Evolutionary conservation across 2,888 invertebrate genomes (phyloP).

Genomic region (Slavum lentiscoides): DNA sequence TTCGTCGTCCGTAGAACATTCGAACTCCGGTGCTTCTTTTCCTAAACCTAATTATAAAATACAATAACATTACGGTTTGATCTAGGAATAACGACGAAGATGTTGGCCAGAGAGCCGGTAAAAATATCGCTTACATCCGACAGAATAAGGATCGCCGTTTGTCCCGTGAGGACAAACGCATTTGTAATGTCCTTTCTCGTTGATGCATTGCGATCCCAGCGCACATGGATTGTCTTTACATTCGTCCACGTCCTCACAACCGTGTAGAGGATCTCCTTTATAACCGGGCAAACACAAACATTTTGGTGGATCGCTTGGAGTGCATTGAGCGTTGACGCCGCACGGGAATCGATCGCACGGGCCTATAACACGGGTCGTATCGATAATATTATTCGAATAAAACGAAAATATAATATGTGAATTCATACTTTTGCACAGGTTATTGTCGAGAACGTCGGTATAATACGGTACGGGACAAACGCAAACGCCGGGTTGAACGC

Average conservation of each 20-base stretch:
- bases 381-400: not conserved
- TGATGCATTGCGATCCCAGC: constrained; percentile 85
- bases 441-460: constrained; percentile 77
- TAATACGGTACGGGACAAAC: constrained; percentile 90
- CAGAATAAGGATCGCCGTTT: constrained; percentile 82
- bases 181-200: constrained; percentile 81
- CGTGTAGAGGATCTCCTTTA: constrained; percentile 82
- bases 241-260: constrained; percentile 85
- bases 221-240: constrained; percentile 83
- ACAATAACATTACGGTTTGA: not conserved
- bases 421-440: constrained; percentile 77
- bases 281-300: constrained; percentile 87
- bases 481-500: constrained; percentile 88
- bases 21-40: constrained; percentile 66
- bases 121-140: constrained; percentile 68
- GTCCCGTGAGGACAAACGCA: constrained; percentile 84
- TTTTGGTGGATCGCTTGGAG: constrained; percentile 83
- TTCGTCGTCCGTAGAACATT: constrained; percentile 74
- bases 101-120: not conserved
- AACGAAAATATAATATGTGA: not conserved
- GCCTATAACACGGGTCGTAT: constrained; percentile 58
- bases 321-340: constrained; percentile 87
- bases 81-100: not conserved
- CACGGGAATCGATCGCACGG: constrained; percentile 89
- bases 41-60: constrained; percentile 60